These are phyloP conservation scores for Atherinosoma microstoma DNA, from an alignment of 2,797 vertebrate species.

Conservation along the genomic window DNA sequence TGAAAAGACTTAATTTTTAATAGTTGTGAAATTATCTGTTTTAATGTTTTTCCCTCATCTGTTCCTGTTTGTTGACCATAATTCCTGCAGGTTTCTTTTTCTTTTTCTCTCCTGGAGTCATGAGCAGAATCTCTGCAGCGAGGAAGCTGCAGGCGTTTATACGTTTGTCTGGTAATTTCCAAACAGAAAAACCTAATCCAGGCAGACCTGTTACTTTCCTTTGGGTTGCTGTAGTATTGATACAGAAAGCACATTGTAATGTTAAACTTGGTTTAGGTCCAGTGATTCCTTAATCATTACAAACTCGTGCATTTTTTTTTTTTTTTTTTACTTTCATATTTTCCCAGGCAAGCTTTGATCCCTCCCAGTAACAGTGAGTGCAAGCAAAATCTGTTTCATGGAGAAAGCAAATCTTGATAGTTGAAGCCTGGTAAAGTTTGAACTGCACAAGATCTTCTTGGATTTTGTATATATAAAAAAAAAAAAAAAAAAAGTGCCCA, in stretches of 20 bases:
- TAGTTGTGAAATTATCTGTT: conserved; percentile 8
- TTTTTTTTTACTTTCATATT: no score
- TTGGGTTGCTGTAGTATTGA: conserved; percentile 4
- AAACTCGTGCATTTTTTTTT: conserved; percentile 16
- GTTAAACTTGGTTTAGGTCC: not conserved
- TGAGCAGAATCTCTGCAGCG: not conserved
- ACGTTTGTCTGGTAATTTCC: conserved; percentile 1
- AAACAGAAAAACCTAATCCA: not conserved
- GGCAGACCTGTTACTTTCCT: not conserved
- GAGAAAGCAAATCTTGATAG: conserved; percentile 13
- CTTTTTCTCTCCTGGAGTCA: no score
- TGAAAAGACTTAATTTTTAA: not conserved
- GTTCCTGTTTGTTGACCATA: not conserved
- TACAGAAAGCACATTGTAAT: conserved; percentile 19
- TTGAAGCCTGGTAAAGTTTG: conserved; percentile 13
- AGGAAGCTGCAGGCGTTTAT: conserved; percentile 10
- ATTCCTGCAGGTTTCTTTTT: not conserved
- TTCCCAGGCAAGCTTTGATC: not conserved
- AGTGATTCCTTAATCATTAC: conserved; percentile 1
- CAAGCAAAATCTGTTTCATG: not conserved
- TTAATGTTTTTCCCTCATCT: not conserved
- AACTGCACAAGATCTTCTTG: not conserved
- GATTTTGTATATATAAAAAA: conserved; percentile 1
- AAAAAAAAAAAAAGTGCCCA: not conserved
- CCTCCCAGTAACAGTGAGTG: not conserved